phyloP scores from a whole-genome alignment of 2,888 invertebrate species.

The Hybos culiciformis region DNA sequence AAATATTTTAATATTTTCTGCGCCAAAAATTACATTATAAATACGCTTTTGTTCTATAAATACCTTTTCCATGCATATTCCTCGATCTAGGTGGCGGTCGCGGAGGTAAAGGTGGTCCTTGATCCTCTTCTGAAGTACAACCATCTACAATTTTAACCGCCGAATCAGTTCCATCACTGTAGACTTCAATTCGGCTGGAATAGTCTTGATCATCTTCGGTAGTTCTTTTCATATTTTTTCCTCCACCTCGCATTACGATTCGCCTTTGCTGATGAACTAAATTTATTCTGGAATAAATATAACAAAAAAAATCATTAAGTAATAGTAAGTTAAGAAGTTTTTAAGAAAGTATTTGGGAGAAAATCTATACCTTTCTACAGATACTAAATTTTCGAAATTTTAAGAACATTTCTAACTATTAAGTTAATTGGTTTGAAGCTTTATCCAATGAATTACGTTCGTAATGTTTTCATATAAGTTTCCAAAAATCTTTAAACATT shows the following conservation, averaged over 20 bases:
- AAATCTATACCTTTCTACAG: too few species aligned
- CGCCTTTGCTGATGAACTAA: slow-evolving; percentile 16
- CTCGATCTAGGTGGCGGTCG: slow-evolving; percentile 28
- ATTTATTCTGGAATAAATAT: slow-evolving; percentile 18
- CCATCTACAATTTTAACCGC: slow-evolving; percentile 23
- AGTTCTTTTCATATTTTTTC: slow-evolving; percentile 14
- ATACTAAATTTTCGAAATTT: too few species aligned
- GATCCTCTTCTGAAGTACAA: slow-evolving; percentile 24
- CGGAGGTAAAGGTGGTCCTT: slow-evolving; percentile 33
- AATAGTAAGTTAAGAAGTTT: too few species aligned
- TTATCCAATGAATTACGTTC: too few species aligned
- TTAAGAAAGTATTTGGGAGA: too few species aligned
- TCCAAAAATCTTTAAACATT: too few species aligned
- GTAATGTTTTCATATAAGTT: too few species aligned
- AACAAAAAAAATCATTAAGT: too few species aligned
- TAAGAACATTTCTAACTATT: too few species aligned
- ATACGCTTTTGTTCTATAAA: slow-evolving; percentile 14
- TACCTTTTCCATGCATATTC: slow-evolving; percentile 18
- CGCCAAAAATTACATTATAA: too few species aligned
- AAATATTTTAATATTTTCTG: too few species aligned
- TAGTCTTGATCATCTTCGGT: slow-evolving; percentile 19
- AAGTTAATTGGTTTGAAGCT: too few species aligned
- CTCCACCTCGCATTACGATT: slow-evolving; percentile 11
- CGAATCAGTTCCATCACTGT: slow-evolving; percentile 25
- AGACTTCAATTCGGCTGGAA: slow-evolving; percentile 24